phyloP scores from a whole-genome alignment of 92 coral and sea anemone genomes.

The Bergia puertoricense region DNA sequence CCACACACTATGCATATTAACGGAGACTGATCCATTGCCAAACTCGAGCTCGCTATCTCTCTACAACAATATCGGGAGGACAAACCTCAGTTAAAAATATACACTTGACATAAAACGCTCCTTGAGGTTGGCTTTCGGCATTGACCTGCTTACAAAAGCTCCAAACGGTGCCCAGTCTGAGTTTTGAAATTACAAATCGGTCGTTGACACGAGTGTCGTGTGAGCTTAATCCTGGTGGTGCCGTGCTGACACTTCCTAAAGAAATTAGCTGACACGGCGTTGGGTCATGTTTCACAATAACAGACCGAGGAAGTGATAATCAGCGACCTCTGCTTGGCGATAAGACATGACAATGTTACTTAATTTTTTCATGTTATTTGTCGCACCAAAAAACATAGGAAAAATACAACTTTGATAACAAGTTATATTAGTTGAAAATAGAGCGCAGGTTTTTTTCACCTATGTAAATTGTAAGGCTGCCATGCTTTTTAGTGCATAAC shows the following conservation, averaged over 20 bases:
- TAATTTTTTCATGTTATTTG: background rate
- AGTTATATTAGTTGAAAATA: too few species aligned
- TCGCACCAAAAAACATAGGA: too few species aligned
- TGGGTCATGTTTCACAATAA: slow-evolving; percentile 39
- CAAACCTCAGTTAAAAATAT: background rate
- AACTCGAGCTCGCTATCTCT: background rate
- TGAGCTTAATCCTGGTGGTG: slow-evolving; percentile 6
- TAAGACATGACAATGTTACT: background rate
- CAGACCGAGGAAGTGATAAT: slow-evolving; percentile 21
- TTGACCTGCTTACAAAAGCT: background rate
- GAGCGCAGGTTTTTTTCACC: too few species aligned
- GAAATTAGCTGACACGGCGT: background rate
- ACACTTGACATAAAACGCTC: background rate
- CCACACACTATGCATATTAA: background rate
- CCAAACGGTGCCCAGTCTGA: background rate
- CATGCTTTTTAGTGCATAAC: too few species aligned
- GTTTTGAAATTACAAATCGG: slow-evolving; percentile 4
- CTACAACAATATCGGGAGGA: background rate
- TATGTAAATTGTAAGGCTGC: too few species aligned
- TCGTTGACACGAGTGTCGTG: slow-evolving; percentile 12
- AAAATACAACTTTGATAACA: too few species aligned
- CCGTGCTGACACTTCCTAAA: background rate
- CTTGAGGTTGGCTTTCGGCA: background rate
- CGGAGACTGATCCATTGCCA: background rate
- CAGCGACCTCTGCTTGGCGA: slow-evolving; percentile 1